Conservation (phyloP, 2,888 invertebrate species). For the Abscondita cerata region DNA sequence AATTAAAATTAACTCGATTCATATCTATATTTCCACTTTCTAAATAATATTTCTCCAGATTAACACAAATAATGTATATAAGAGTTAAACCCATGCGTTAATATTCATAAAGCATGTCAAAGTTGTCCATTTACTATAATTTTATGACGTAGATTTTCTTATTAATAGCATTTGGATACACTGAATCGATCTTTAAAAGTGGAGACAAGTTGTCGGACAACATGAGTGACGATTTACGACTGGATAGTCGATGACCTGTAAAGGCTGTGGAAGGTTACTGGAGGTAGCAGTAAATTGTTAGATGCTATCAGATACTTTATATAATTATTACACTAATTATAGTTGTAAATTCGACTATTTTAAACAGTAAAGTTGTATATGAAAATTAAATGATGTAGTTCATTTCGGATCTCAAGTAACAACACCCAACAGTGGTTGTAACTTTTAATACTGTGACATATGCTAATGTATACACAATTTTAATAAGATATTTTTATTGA, state of each 20-base stretch:
- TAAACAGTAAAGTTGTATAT: conserved; percentile 4
- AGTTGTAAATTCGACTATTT: conserved; percentile 8
- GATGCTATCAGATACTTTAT: conserved; percentile 18
- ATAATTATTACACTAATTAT: conserved; percentile 8
- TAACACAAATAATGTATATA: conserved; percentile 32
- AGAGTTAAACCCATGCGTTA: conserved; percentile 33
- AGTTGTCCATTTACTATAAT: conserved; percentile 35
- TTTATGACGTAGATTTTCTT: conserved; percentile 41
- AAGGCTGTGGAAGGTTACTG: conserved; percentile 34
- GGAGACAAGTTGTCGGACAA: conserved; percentile 41
- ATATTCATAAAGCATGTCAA: conserved; percentile 43
- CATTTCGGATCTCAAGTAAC: neutral
- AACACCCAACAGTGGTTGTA: conserved; percentile 21
- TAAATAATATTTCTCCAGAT: conserved; percentile 12
- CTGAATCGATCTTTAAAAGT: conserved; percentile 43
- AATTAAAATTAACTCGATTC: neutral
- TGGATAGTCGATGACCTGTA: conserved; percentile 41
- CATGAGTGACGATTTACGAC: conserved; percentile 43
- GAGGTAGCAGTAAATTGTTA: conserved; percentile 18
- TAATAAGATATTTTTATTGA: conserved; percentile 44
- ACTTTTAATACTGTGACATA: conserved; percentile 39
- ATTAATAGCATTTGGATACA: conserved; percentile 44
- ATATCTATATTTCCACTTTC: conserved; percentile 12
- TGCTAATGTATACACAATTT: conserved; percentile 48
- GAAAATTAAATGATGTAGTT: conserved; percentile 3